A percentile compares a stretch with the other conserved stretches of the same genome.
Evolutionary conservation across 1,140 invertebrate species (phyloP).

Genomic region (Bombus difficillimus): DNA sequence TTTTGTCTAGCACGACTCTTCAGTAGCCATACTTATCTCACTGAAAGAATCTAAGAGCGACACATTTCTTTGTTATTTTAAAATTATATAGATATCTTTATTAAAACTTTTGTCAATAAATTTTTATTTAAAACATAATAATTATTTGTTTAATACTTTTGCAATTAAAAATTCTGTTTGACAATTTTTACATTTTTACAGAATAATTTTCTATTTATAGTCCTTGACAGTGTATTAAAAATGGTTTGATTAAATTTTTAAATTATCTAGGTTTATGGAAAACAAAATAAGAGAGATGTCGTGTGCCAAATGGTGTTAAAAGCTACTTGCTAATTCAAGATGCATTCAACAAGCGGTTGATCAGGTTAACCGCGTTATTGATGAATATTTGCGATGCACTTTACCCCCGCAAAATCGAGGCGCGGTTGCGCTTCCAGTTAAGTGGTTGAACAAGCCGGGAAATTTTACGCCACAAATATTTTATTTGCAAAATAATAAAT

Average conservation of each 20-base stretch:
- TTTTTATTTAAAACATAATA: rapidly evolving
- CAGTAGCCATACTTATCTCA: too few species aligned
- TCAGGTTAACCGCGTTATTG: background rate
- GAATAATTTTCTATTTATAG: too few species aligned
- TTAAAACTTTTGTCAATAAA: background rate
- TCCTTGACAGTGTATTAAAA: background rate
- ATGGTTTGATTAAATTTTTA: background rate
- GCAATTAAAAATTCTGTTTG: background rate
- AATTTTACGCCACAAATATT: background rate
- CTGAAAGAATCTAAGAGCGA: too few species aligned
- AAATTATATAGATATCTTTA: background rate
- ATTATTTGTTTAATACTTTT: background rate
- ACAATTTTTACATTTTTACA: background rate
- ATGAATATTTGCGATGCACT: slow-evolving; percentile 25
- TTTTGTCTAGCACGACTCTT: too few species aligned
- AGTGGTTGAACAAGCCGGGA: background rate
- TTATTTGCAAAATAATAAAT: background rate
- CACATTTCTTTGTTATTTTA: too few species aligned
- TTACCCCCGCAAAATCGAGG: background rate
- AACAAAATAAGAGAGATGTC: background rate
- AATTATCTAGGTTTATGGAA: background rate
- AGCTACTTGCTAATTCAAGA: background rate
- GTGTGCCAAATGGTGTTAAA: background rate
- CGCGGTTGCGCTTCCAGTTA: too few species aligned
- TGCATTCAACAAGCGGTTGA: slow-evolving; percentile 30